phyloP scores from a whole-genome alignment of 2,797 vertebrate species.

The Coilia nasus region DNA sequence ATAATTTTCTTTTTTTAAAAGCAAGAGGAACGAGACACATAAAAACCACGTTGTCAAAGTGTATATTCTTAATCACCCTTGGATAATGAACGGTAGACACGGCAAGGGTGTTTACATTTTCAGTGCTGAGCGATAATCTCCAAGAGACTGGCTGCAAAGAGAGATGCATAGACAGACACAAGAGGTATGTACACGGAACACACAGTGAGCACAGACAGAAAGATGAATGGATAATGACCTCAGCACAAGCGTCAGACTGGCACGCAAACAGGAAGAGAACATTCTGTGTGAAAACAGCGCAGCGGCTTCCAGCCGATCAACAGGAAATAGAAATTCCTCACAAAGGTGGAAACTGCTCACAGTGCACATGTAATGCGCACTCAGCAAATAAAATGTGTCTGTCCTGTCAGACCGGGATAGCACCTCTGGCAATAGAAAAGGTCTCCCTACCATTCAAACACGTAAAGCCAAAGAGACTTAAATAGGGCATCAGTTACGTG shows the following conservation, averaged over 20 bases:
- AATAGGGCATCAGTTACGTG: not conserved
- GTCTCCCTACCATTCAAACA: not conserved
- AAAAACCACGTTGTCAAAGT: conserved; percentile 18
- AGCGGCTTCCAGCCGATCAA: not conserved
- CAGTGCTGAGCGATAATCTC: conserved; percentile 57
- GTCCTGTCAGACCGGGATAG: not conserved
- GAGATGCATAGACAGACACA: conserved; percentile 51
- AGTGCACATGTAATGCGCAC: not conserved
- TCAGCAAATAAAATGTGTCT: not conserved
- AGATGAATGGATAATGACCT: conserved; percentile 23
- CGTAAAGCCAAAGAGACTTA: not conserved
- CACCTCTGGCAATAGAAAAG: too few relatives aligned
- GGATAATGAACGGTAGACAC: conserved; percentile 58
- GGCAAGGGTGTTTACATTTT: conserved; percentile 57
- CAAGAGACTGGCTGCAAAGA: conserved; percentile 63
- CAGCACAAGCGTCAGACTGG: conserved; percentile 12
- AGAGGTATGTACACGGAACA: not conserved
- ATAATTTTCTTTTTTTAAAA: conserved; percentile 38
- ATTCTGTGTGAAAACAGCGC: not conserved
- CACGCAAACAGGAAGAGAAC: conserved; percentile 19
- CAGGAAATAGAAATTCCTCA: not conserved
- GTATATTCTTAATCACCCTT: conserved; percentile 61
- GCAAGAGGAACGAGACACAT: not conserved
- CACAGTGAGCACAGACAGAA: conserved; percentile 17
- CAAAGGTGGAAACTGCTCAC: not conserved